phyloP scores from a whole-genome alignment of 2,888 invertebrate species.

The Machimus rusticus region DNA sequence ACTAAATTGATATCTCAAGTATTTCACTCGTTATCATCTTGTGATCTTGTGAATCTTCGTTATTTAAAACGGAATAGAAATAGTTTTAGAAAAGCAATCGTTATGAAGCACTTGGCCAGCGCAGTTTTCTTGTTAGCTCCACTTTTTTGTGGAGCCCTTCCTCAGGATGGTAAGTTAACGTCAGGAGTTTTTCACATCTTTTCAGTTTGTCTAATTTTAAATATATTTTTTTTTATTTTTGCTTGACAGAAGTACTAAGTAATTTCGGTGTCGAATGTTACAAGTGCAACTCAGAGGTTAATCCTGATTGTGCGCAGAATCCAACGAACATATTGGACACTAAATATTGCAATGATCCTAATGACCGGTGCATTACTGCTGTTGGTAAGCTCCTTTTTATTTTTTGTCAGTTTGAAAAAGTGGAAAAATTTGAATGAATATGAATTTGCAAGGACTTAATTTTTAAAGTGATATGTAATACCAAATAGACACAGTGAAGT shows the following conservation, averaged over 20 bases:
- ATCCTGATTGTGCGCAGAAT: slow-evolving; percentile 36
- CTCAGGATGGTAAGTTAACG: background rate
- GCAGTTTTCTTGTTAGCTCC: background rate
- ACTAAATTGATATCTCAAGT: background rate
- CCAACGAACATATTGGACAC: background rate
- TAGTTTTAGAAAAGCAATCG: background rate
- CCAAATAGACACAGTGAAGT: too few relatives aligned
- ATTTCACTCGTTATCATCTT: background rate
- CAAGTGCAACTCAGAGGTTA: slow-evolving; percentile 24
- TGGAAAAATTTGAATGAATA: background rate
- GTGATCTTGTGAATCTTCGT: background rate
- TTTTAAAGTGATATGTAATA: too few relatives aligned
- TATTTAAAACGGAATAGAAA: background rate
- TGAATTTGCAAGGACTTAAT: too few relatives aligned
- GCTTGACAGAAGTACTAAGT: background rate
- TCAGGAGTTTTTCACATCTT: background rate
- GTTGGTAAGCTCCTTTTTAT: background rate
- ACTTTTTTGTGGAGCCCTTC: background rate
- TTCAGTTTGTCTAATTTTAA: background rate
- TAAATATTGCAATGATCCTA: background rate
- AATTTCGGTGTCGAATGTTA: background rate
- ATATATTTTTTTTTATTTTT: background rate
- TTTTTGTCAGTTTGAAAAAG: background rate
- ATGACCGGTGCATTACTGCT: background rate
- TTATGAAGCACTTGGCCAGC: background rate